Percentiles rank a stretch among this genome's conserved stretches.
phyloP scores from a whole-genome alignment of 2,113 vertebrate species.

The Peromyscus leucopus region DNA sequence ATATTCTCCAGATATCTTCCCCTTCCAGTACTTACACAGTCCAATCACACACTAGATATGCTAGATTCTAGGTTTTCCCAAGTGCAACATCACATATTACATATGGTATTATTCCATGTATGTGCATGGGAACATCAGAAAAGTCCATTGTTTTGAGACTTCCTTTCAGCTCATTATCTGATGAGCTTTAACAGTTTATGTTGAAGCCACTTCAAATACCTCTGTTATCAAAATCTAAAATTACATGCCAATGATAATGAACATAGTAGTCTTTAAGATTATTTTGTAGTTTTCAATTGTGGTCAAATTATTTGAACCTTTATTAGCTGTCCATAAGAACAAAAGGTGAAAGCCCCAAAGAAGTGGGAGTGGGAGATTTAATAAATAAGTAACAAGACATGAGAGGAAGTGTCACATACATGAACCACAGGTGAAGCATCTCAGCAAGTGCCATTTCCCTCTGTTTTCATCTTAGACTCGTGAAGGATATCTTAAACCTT shows the following conservation, averaged over 20 bases:
- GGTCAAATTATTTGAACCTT: slow-evolving; percentile 39
- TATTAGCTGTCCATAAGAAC: not conserved
- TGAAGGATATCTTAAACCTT: not conserved
- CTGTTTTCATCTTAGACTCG: not conserved
- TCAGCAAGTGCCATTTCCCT: not conserved
- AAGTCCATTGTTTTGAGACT: not conserved
- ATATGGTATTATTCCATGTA: slow-evolving; percentile 11
- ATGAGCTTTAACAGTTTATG: slow-evolving; percentile 4
- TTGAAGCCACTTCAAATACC: not conserved
- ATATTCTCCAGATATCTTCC: slow-evolving; percentile 18
- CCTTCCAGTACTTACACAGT: not conserved
- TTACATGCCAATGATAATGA: not conserved
- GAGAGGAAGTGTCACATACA: not conserved
- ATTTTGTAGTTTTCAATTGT: not conserved
- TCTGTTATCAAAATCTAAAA: slow-evolving; percentile 18
- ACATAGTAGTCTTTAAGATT: not conserved
- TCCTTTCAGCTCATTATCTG: slow-evolving; percentile 24
- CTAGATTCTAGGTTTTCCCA: slow-evolving; percentile 22
- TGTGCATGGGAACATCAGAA: not conserved
- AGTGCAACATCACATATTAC: slow-evolving; percentile 57
- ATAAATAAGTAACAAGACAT: not conserved
- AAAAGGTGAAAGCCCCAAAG: not conserved
- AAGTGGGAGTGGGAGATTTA: not conserved
- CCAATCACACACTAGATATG: not conserved
- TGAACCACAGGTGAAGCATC: not conserved